Base-by-base conservation (phyloP, 2,888 invertebrate species). In the Lacanobia oleracea region DNA sequence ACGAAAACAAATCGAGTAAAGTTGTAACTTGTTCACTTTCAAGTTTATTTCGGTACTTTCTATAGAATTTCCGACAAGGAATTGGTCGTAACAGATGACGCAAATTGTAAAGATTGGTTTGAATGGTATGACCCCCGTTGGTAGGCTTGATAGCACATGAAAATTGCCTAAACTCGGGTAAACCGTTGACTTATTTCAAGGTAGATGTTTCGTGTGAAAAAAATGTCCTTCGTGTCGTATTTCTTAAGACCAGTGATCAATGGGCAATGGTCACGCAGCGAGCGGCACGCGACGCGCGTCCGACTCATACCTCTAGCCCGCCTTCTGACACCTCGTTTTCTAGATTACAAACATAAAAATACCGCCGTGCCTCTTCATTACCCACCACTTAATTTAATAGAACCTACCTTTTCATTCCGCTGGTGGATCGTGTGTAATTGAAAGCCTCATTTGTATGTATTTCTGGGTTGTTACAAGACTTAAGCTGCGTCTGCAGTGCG, bases 141-240 rank as follows among this genome's bases (percentile, higher is more conserved):
- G 51, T 68, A n/a, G 70, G 61, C 74, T 79, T 77, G 59, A 74
- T 67, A 65, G 65, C 53, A 70, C 64, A 79, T 75, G 69, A 76
- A 80, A 77, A 76, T 65, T 71, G 64, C 60, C 66, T 62, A 68
- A 82, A 82, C 56, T 76, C 48, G 61, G 61, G 67, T 73, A 72
- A 64, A 70, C 60, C 60, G 64, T 70, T 67, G 72, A 64, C 62
- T 84, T 81, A 77, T 85, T 86, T 82, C 75, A 86, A 84, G 81
- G 83, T 80, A 57, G 77, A 71, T 72, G 68, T 79, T 90, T 90
- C 88, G 91, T 91, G 91, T 92, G 88, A 92, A 93, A 84, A 81
- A 93, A 93, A 94, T 93, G 93, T 93, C 93, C 89, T 91, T 91
- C 89, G 88, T 88, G 89, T 91, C 90, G 92, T 93, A 93, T 92